Conservation (phyloP, 1,140 invertebrate genomes). For the Harlomillsia oculata region DNA sequence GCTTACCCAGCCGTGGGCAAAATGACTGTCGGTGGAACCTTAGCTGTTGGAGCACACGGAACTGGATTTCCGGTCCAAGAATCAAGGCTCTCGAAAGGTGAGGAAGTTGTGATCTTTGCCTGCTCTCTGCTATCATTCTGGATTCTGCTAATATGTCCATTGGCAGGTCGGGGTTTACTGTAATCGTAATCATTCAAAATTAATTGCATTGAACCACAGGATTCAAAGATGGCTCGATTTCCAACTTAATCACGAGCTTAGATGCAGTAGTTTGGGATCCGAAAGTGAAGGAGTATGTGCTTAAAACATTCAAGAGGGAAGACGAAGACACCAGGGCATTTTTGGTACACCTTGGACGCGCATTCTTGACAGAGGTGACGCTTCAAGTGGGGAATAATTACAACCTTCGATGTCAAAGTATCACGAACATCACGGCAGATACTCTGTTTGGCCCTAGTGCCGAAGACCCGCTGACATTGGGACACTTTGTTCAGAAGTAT, state of each 20-base stretch:
- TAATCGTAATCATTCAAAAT: too few relatives aligned
- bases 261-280: constrained; percentile 10
- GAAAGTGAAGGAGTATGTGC: background rate
- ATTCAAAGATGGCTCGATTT: background rate
- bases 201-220: too few relatives aligned
- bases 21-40: background rate
- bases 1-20: background rate
- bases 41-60: constrained; percentile 3
- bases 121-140: too few relatives aligned
- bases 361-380: constrained; percentile 6
- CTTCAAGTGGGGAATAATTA: background rate
- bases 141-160: too few relatives aligned
- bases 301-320: constrained; percentile 10
- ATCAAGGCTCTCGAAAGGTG: background rate
- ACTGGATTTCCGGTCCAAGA: background rate
- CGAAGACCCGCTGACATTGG: background rate
- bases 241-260: background rate
- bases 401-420: constrained; percentile 11
- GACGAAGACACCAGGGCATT: constrained; percentile 10
- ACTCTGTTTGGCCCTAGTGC: background rate
- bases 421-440: background rate
- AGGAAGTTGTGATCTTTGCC: too few relatives aligned
- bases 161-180: too few relatives aligned
- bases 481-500: background rate
- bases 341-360: constrained; percentile 8